phyloP scores from a whole-genome alignment of 2,113 vertebrate genomes.

The Trachemys scripta region DNA sequence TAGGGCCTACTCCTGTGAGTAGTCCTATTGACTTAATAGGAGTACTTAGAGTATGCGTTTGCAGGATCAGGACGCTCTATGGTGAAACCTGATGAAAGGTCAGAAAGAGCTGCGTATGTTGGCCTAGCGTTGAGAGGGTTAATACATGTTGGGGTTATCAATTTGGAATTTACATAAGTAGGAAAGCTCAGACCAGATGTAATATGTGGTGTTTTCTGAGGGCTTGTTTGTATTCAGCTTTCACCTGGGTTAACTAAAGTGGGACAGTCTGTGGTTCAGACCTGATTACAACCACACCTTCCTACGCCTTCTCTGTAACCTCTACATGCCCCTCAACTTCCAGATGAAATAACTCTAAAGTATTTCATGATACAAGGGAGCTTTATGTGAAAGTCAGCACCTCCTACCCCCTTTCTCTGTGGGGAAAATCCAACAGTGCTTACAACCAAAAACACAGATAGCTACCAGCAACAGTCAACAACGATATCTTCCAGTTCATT shows the following conservation, averaged over 20 bases:
- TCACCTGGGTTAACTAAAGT: not conserved
- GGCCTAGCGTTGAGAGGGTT: not conserved
- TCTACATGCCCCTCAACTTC: not conserved
- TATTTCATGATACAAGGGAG: not conserved
- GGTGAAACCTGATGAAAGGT: not conserved
- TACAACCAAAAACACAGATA: not conserved
- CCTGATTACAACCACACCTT: not conserved
- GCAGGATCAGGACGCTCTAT: not conserved
- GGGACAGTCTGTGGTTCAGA: not conserved
- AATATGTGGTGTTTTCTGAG: not conserved
- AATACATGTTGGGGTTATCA: not conserved
- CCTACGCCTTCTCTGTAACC: not conserved
- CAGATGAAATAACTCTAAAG: not conserved
- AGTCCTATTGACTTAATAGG: not conserved
- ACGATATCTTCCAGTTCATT: not conserved
- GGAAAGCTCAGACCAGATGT: not conserved
- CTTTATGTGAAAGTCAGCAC: not conserved
- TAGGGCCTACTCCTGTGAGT: not conserved
- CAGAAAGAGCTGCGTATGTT: not conserved
- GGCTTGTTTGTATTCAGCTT: not conserved
- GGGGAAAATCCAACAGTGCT: not conserved
- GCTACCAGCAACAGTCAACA: not conserved
- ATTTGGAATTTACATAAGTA: not conserved
- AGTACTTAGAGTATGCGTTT: not conserved
- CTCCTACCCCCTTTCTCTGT: not conserved